Evolutionary conservation across 2,888 invertebrate genomes (phyloP).

Genomic region (Bibio marci): DNA sequence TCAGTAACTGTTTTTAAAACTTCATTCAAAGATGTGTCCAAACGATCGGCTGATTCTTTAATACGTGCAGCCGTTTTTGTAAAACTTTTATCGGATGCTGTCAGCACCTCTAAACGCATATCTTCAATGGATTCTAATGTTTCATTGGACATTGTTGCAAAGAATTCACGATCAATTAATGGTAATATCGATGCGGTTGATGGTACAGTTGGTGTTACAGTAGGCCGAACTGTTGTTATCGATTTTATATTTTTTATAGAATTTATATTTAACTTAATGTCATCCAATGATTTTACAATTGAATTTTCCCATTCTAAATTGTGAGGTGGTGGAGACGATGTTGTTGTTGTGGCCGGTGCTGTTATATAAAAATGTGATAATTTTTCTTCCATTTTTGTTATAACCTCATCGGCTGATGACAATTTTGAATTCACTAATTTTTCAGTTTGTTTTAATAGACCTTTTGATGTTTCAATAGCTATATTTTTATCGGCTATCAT

Average conservation of each 20-base stretch:
- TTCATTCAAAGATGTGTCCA: constrained; percentile 33
- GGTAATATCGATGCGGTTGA: not conserved
- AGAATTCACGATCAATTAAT: constrained; percentile 26
- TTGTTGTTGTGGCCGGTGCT: constrained; percentile 7
- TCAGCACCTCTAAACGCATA: constrained; percentile 32
- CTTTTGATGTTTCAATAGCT: constrained; percentile 14
- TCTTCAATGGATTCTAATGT: constrained; percentile 40
- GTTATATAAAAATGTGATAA: constrained; percentile 19
- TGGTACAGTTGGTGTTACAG: not conserved
- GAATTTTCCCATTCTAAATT: constrained; percentile 30
- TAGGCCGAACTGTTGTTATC: not conserved
- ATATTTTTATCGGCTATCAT: constrained; percentile 24
- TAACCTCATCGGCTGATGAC: constrained; percentile 20
- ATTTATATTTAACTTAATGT: constrained; percentile 28
- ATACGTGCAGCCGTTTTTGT: constrained; percentile 33
- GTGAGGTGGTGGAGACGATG: constrained; percentile 16
- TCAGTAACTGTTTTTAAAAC: constrained; percentile 40
- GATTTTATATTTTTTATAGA: not conserved
- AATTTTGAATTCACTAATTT: constrained; percentile 16
- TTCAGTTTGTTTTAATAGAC: constrained; percentile 19
- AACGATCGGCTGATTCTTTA: constrained; percentile 34
- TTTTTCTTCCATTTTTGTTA: constrained; percentile 22
- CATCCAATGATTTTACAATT: constrained; percentile 28
- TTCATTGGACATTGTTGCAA: constrained; percentile 40
- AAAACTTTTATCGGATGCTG: constrained; percentile 32